Evolutionary conservation across 2,888 invertebrate genomes (phyloP).

Genomic region (Thera obeliscata): DNA sequence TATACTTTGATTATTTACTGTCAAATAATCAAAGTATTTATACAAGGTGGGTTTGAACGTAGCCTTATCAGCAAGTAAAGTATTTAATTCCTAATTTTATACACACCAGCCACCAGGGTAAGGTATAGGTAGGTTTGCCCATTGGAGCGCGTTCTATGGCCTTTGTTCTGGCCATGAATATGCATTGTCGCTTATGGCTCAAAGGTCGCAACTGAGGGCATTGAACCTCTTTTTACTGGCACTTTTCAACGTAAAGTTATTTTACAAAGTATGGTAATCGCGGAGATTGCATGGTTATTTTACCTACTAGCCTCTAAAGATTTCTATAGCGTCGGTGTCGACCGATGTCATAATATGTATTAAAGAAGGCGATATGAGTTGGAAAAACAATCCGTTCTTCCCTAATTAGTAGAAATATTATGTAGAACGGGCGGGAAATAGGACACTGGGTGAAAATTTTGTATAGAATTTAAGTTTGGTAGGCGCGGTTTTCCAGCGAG

Average conservation of each 20-base stretch:
- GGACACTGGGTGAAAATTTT: no score
- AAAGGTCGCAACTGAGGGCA: slow-evolving; percentile 38
- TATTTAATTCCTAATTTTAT: slow-evolving; percentile 18
- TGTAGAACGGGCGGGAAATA: no score
- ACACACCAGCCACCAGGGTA: neutral
- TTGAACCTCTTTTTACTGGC: slow-evolving; percentile 34
- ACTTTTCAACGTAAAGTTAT: slow-evolving; percentile 16
- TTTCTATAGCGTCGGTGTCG: no score
- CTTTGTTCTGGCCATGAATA: slow-evolving; percentile 9
- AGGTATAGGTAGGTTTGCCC: slow-evolving; percentile 17
- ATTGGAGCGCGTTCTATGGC: slow-evolving; percentile 17
- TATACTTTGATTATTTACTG: no score
- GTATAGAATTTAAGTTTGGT: no score
- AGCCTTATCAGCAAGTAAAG: neutral
- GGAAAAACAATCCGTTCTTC: no score
- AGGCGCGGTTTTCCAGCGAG: no score
- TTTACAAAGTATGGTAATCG: slow-evolving; percentile 11
- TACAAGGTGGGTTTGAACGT: slow-evolving; percentile 5
- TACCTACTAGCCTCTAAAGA: neutral
- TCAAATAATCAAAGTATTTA: no score
- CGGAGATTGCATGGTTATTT: neutral
- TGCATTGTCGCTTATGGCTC: slow-evolving; percentile 28
- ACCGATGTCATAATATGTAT: no score
- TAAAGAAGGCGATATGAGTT: no score
- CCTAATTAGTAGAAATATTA: no score